Percentiles rank a stretch among this genome's conserved stretches.
Evolutionary conservation across 2,797 vertebrate genomes (phyloP).

Genomic region (Poecilia wingei): DNA sequence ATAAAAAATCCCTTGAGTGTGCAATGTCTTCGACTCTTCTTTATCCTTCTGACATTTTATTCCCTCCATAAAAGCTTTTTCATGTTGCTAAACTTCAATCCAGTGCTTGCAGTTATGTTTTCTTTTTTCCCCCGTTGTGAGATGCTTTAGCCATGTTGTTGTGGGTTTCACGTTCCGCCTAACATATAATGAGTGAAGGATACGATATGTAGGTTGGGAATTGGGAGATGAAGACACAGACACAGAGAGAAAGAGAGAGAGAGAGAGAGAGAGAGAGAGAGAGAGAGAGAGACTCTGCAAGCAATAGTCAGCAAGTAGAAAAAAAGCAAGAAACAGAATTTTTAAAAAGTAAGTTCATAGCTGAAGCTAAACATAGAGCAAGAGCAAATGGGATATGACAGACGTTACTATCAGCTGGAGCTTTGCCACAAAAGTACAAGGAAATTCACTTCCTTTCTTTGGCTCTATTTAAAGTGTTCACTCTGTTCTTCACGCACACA

Average conservation of each 20-base stretch:
- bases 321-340: constrained; percentile 11
- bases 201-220: not conserved
- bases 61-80: constrained; percentile 62
- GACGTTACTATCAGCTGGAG: constrained; percentile 59
- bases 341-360: not conserved
- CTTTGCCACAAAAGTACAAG: constrained; percentile 61
- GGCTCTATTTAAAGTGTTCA: constrained; percentile 51
- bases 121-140: constrained; percentile 6
- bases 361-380: constrained; percentile 37
- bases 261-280: constrained; percentile 23
- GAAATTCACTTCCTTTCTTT: constrained; percentile 59
- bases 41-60: constrained; percentile 38
- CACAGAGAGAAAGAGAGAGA: not conserved
- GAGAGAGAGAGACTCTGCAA: not conserved
- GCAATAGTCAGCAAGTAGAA: not conserved
- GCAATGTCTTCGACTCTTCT: constrained; percentile 23
- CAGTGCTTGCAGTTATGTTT: constrained; percentile 17
- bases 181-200: constrained; percentile 25
- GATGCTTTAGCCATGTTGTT: constrained; percentile 28
- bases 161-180: constrained; percentile 18
- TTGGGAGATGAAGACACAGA: constrained; percentile 10
- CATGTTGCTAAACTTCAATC: constrained; percentile 45
- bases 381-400: constrained; percentile 59
- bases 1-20: constrained; percentile 10
- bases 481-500: constrained; percentile 53